phyloP scores from a whole-genome alignment of 2,113 vertebrate species.

The Neolamprologus falcicula region DNA sequence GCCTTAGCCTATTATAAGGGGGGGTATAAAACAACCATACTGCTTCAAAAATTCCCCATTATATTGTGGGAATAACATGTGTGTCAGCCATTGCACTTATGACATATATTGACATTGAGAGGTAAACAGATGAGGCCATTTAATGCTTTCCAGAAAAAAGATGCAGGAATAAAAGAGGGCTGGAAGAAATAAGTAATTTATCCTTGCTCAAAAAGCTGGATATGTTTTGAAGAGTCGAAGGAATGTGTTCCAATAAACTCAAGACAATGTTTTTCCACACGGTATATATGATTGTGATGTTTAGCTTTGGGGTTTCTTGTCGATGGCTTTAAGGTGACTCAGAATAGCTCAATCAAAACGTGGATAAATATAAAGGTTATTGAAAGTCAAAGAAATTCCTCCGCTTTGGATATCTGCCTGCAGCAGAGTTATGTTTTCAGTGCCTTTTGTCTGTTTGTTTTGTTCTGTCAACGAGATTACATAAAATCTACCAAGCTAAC shows the following conservation, averaged over 20 bases:
- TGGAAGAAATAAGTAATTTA: conserved; percentile 36
- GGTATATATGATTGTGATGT: conserved; percentile 7
- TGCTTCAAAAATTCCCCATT: background rate
- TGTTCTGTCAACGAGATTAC: background rate
- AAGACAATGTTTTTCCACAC: conserved; percentile 4
- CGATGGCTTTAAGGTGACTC: conserved; percentile 20
- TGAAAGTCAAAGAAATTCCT: background rate
- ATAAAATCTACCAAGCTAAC: background rate
- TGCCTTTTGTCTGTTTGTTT: background rate
- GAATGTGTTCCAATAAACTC: background rate
- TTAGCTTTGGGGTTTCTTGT: conserved; percentile 28
- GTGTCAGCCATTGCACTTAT: background rate
- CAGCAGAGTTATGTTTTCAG: background rate
- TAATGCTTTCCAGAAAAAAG: conserved; percentile 47
- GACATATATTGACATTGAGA: background rate
- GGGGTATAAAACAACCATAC: background rate
- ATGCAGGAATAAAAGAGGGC: background rate
- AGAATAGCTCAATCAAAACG: conserved; percentile 10
- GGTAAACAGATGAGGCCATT: conserved; percentile 5
- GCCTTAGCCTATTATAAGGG: background rate
- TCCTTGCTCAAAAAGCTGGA: background rate
- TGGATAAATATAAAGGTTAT: background rate
- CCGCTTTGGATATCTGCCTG: background rate
- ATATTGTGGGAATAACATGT: conserved; percentile 10
- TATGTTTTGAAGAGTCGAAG: conserved; percentile 17